phyloP scores from a whole-genome alignment of 2,888 invertebrate genomes.

The Dastarcus helophoroides region DNA sequence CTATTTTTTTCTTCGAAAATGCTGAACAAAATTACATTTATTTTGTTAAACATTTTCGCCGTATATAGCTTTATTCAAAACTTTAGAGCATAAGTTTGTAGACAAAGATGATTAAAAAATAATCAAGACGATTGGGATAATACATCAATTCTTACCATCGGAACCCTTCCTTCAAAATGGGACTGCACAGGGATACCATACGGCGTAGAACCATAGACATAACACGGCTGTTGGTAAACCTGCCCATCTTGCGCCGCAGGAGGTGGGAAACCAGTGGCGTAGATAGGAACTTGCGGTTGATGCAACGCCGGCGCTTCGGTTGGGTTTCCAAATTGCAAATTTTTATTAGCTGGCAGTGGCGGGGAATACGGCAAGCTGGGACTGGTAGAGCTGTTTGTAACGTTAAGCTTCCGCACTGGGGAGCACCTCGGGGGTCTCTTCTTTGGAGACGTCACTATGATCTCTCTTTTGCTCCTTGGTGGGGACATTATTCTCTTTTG shows the following conservation, averaged over 20 bases:
- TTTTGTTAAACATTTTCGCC: too few species aligned
- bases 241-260: constrained; percentile 15
- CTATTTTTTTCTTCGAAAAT: too few species aligned
- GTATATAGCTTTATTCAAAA: too few species aligned
- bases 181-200: constrained; percentile 29
- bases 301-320: constrained; percentile 6
- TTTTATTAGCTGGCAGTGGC: constrained; percentile 17
- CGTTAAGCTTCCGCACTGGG: constrained; percentile 9
- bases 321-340: constrained; percentile 11
- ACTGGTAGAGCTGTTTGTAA: constrained; percentile 28
- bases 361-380: constrained; percentile 34
- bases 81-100: too few species aligned
- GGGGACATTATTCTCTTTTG: constrained; percentile 18
- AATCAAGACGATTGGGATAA: too few species aligned
- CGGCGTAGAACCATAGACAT: constrained; percentile 29
- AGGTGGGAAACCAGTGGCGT: constrained; percentile 15
- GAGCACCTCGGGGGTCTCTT: constrained; percentile 16
- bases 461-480: constrained; percentile 15
- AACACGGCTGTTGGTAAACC: constrained; percentile 29
- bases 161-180: constrained; percentile 26
- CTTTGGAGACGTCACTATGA: constrained; percentile 20
- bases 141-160: constrained; percentile 25
- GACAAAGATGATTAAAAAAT: too few species aligned
- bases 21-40: too few species aligned
- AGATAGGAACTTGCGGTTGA: constrained; percentile 6